Percentiles rank a stretch among this genome's conserved stretches.
Conservation (phyloP, 2,113 vertebrate genomes). For the Lycocorax pyrrhopterus region DNA sequence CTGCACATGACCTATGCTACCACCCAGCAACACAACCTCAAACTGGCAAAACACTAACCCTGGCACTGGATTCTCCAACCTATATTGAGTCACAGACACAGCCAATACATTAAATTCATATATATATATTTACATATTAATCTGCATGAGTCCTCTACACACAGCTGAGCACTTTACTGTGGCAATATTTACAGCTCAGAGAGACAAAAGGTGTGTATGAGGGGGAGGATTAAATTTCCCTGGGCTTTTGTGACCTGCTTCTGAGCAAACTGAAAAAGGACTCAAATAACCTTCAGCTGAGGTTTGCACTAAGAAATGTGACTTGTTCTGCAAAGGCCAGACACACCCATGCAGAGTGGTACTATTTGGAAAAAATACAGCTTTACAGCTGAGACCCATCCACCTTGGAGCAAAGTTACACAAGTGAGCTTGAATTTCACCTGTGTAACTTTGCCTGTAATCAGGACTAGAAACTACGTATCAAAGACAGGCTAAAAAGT, state of each 20-base stretch:
- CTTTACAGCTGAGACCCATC: background rate
- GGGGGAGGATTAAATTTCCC: background rate
- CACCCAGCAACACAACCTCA: background rate
- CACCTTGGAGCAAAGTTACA: background rate
- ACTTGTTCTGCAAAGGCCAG: background rate
- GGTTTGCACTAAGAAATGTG: background rate
- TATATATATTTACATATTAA: background rate
- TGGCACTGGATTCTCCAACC: background rate
- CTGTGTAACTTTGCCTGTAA: background rate
- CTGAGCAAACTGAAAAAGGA: background rate
- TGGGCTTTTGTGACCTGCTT: background rate
- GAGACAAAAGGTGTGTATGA: fast-evolving
- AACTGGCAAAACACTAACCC: background rate
- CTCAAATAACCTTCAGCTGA: background rate
- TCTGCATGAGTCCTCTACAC: background rate
- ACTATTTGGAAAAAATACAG: background rate
- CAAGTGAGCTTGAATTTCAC: background rate
- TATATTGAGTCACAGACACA: background rate
- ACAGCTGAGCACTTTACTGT: background rate
- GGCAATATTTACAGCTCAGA: background rate
- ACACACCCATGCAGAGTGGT: fast-evolving
- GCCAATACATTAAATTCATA: background rate
- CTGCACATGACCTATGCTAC: background rate
- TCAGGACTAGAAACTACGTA: background rate
- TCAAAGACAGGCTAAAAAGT: background rate